Evolutionary conservation across 1,140 invertebrate species (phyloP), one percentile per base, ranked within the genome.

Genomic region (Plectus sambesii): DNA sequence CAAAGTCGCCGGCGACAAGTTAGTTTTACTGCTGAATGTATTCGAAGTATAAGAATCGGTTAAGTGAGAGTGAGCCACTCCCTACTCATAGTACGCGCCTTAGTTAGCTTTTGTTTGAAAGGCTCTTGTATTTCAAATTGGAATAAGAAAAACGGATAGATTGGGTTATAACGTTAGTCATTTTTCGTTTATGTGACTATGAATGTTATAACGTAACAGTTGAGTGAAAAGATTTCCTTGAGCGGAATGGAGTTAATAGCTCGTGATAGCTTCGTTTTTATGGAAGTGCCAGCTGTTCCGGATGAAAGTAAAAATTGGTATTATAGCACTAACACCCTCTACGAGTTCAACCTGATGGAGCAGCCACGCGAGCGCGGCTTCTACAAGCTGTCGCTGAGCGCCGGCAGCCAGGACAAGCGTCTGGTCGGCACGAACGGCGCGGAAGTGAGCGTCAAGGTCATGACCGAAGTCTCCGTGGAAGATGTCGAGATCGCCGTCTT

Each of bases 401-500:
- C 81, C n/a, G 78, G 55, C 61, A 74, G 58, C 50, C 60, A 73
- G 19, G 78, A 87, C 51, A 51, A 67, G 20, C 57, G 71, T 37
- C 60, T 79, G 0, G 68, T 79, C 39, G 77, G 76, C n/a, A 75
- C 73, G 54, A 60, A 69, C 41, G 74, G 70, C 24, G 77, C 79
- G 9, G 75, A 74, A 47, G 69, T 89, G 38, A 77, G 49, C 23
- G 62, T 72, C 2, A 74, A 74, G 53, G 70, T 74, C 2, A 74
- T 71, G 24, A 74, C 73, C 2, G 61, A 73, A 42, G 71, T 89
- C 2, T 74, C 77, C 47, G 74, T 92, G 1, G 79, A 84, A 57
- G 79, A 76, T 54, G 75, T 87, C 24, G 85, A 92, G 68, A 77
- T 94, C 52, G 87, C 87, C n/a, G 79, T 87, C 23, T 82, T 80